A percentile compares a stretch with the other conserved stretches of the same genome.
These are phyloP conservation scores for Epinotia demarniana DNA, from an alignment of 2,888 invertebrate species.

Conservation along the genomic window DNA sequence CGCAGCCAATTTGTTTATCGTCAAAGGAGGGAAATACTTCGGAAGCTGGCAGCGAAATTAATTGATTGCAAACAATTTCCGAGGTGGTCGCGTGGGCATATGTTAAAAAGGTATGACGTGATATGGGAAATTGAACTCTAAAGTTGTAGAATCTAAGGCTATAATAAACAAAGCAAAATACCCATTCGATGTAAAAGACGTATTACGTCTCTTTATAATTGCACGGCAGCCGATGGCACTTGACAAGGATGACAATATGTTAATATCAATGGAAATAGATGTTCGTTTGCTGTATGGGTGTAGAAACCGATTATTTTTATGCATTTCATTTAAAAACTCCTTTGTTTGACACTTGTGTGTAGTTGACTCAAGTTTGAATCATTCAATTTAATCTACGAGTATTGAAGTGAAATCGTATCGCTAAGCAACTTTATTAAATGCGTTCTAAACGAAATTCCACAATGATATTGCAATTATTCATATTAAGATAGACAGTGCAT, in stretches of 20 bases:
- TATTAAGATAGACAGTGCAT: slow-evolving; percentile 9
- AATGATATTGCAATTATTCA: slow-evolving; percentile 24
- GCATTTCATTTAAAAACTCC: not conserved
- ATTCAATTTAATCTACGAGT: too few relatives aligned
- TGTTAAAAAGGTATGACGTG: slow-evolving; percentile 21
- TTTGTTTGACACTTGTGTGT: slow-evolving; percentile 2
- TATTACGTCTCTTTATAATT: slow-evolving; percentile 1
- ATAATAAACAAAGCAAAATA: slow-evolving; percentile 3
- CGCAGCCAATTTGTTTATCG: slow-evolving; percentile 12
- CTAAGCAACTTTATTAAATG: slow-evolving; percentile 8
- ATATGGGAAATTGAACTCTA: slow-evolving; percentile 26
- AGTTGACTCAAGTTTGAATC: not conserved
- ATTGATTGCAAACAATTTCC: slow-evolving; percentile 38
- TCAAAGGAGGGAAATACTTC: slow-evolving; percentile 21
- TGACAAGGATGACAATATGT: slow-evolving; percentile 53
- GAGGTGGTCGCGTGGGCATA: slow-evolving; percentile 37
- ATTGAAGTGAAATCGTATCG: too few relatives aligned
- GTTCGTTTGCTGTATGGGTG: slow-evolving; percentile 16
- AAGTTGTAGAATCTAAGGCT: slow-evolving; percentile 8
- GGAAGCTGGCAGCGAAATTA: slow-evolving; percentile 35
- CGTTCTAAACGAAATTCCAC: slow-evolving; percentile 21
- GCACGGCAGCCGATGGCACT: slow-evolving; percentile 51
- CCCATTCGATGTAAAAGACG: slow-evolving; percentile 35
- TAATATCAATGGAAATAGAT: slow-evolving; percentile 51
- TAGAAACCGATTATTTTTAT: slow-evolving; percentile 21